Base-by-base conservation (phyloP, 2,797 vertebrate genomes). In the Brachyrhaphis roseni region DNA sequence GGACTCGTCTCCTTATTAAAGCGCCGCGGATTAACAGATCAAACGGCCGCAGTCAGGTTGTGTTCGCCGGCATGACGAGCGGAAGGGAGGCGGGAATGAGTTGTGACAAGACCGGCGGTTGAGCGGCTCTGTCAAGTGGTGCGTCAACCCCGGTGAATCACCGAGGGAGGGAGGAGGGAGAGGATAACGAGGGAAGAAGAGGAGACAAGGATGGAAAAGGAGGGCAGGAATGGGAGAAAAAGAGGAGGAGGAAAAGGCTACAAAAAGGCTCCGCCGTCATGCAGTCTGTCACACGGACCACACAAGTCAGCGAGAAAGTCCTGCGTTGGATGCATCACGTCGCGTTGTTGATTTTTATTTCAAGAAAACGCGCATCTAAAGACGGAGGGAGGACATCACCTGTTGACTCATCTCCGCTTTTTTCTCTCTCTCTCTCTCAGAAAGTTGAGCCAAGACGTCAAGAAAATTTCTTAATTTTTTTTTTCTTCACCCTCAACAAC, bases 91-190 rank as follows among this genome's bases (percentile, higher is more conserved):
- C 86, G 66, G 77, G 84, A 80, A 93, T 90, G 84, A 90, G 90
- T 92, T 88, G 91, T 80, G 92, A 93, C 86, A 94, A 94, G 94
- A 94, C 93, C 89, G 94, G 92, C 89, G 93, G 90, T 90, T 92
- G 82, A 53, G 82, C 78, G 83, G 82, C 90, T 93, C 92, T 72
- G 91, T 92, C 90, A 91, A 87, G 80, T 8, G 93, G 92, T 95
- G 94, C 94, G 94, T 95, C 95, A 95, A 92, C 82, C 26, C 85
- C 84, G 91, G 90, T 94, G 94, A 95, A 90, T 95, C 94, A 95
- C 87, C 59, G 78, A 80, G 73, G 84, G 78, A 26, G 80, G 34
- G 78, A 78, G 77, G 77, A 73, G 78, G 87, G 88, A 88, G 92
- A 93, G 87, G 90, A 93, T 64, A 87, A 87, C 77, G 88, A 88